These are phyloP conservation scores for Scaptomyza tumidula DNA, from an alignment of 2,888 invertebrate species.

Conservation along the genomic window DNA sequence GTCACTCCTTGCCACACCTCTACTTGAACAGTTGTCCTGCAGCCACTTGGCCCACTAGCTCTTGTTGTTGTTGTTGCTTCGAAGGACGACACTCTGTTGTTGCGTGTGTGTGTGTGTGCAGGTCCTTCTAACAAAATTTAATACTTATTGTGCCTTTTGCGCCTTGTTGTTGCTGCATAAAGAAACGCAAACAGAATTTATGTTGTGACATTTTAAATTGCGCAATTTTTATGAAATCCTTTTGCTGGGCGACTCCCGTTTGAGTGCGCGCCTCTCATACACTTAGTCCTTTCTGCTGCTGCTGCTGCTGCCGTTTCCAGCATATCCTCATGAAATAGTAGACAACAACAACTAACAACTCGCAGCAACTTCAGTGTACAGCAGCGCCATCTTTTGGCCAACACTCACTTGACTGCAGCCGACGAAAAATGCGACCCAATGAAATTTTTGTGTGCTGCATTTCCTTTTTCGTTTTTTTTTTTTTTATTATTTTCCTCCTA, in stretches of 20 bases:
- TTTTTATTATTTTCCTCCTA: constrained; percentile 20
- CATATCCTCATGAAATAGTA: constrained; percentile 63
- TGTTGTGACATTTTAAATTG: constrained; percentile 85
- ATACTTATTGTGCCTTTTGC: constrained; percentile 70
- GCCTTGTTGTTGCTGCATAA: constrained; percentile 67
- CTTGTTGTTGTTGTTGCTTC: constrained; percentile 45
- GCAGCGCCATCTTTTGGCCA: constrained; percentile 59
- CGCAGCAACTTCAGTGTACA: constrained; percentile 20
- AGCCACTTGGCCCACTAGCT: constrained; percentile 33
- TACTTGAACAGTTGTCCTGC: constrained; percentile 18
- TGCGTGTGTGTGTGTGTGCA: constrained; percentile 34
- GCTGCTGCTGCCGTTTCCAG: constrained; percentile 39
- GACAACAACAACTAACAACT: constrained; percentile 21
- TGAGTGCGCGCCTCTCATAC: constrained; percentile 58
- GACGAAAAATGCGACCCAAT: constrained; percentile 61
- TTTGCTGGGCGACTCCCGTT: constrained; percentile 64
- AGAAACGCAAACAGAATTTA: constrained; percentile 83
- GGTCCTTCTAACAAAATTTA: constrained; percentile 79
- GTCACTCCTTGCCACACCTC: not conserved
- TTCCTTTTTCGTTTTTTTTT: constrained; percentile 8
- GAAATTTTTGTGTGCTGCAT: constrained; percentile 67
- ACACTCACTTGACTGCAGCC: constrained; percentile 62
- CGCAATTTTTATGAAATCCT: constrained; percentile 85
- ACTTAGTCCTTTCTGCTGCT: constrained; percentile 3
- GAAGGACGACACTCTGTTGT: constrained; percentile 71